Percentiles rank a stretch among this genome's conserved stretches.
Conservation (phyloP, 2,113 vertebrate genomes). For the Chamaetylas fuelleborni region DNA sequence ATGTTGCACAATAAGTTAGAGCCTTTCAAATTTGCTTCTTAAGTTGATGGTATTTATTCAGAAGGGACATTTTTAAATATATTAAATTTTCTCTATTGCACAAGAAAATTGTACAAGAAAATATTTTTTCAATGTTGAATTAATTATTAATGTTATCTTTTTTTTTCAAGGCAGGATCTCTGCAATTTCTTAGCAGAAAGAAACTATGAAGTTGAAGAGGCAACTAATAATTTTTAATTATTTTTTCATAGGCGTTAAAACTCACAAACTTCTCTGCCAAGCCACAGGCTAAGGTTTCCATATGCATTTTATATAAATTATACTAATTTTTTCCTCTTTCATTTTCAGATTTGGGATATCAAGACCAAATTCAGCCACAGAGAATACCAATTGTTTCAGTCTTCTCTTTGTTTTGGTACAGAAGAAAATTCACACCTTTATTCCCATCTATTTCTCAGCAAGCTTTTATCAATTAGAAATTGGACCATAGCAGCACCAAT, state of each 20-base stretch:
- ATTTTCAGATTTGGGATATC: not conserved
- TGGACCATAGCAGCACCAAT: not conserved
- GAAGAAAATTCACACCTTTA: not conserved
- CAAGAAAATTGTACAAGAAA: not conserved
- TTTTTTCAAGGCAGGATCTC: not conserved
- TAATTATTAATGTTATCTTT: slow-evolving; percentile 33
- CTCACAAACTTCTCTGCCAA: slow-evolving; percentile 15
- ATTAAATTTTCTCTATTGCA: not conserved
- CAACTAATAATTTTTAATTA: not conserved
- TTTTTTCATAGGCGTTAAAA: slow-evolving; percentile 24
- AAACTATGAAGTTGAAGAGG: not conserved
- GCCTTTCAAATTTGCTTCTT: not conserved
- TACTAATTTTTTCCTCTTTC: not conserved
- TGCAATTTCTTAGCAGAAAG: slow-evolving; percentile 9
- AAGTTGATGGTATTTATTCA: not conserved
- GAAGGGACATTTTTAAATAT: not conserved
- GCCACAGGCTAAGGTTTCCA: slow-evolving; percentile 26
- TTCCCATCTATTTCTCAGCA: not conserved
- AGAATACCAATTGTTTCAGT: not conserved
- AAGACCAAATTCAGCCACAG: not conserved
- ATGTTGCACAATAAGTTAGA: not conserved
- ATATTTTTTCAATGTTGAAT: slow-evolving; percentile 46
- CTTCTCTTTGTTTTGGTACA: not conserved
- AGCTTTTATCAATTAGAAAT: not conserved
- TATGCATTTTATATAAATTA: not conserved